These are phyloP conservation scores for Ctenodactylus gundi DNA, from an alignment of 2,113 vertebrate species.

Conservation along the genomic window DNA sequence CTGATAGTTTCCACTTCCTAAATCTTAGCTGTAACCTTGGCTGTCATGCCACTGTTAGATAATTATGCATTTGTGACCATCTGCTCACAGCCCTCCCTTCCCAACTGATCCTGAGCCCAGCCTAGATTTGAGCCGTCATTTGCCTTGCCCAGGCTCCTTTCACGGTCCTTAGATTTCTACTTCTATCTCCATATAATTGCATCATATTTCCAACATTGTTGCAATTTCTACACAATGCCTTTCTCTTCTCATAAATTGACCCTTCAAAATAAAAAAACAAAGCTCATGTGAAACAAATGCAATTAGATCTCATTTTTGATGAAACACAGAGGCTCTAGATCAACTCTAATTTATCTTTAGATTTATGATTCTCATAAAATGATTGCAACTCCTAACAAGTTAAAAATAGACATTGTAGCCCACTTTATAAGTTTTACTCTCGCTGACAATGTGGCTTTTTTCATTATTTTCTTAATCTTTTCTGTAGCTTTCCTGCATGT, in stretches of 20 bases:
- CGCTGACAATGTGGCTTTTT: not conserved
- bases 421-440: not conserved
- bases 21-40: not conserved
- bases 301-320: not conserved
- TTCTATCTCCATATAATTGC: not conserved
- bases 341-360: slow-evolving; percentile 11
- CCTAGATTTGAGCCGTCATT: not conserved
- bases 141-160: not conserved
- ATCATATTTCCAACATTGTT: not conserved
- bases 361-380: not conserved
- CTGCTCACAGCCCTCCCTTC: not conserved
- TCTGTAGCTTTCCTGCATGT: not conserved
- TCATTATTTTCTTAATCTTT: not conserved
- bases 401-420: not conserved
- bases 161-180: not conserved
- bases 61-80: not conserved
- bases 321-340: not conserved
- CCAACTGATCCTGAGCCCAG: not conserved
- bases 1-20: not conserved
- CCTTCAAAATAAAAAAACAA: not conserved
- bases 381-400: not conserved
- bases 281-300: not conserved
- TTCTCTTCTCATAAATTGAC: not conserved
- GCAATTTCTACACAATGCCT: not conserved
- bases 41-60: not conserved